These are phyloP conservation scores for Acrossocheilus fasciatus DNA, from an alignment of 2,797 vertebrate genomes.

Conservation along the genomic window DNA sequence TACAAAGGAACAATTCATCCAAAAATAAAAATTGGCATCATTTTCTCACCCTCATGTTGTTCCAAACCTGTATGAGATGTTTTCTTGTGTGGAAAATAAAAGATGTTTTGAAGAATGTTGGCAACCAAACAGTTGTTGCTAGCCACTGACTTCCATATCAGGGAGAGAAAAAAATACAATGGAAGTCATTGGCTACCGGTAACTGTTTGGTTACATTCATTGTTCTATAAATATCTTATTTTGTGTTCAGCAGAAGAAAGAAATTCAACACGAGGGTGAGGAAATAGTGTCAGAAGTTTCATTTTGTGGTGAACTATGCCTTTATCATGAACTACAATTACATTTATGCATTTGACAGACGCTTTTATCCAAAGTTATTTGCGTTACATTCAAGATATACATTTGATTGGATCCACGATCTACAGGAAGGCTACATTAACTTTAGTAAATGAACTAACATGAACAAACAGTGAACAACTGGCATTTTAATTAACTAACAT, in stretches of 20 bases:
- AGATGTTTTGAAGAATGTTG: background rate
- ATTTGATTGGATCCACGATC: background rate
- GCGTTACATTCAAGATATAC: background rate
- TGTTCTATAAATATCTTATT: background rate
- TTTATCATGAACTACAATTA: background rate
- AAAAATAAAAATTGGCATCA: background rate
- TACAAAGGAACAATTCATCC: background rate
- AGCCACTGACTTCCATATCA: too few relatives aligned
- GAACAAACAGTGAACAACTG: background rate
- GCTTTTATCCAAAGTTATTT: background rate
- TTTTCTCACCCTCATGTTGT: background rate
- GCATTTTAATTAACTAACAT: background rate
- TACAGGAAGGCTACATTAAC: background rate
- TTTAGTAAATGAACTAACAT: background rate
- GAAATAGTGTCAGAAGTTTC: background rate
- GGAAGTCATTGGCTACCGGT: too few relatives aligned
- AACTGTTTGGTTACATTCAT: too few relatives aligned
- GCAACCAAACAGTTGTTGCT: too few relatives aligned
- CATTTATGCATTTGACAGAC: background rate
- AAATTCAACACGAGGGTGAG: background rate
- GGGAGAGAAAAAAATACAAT: too few relatives aligned
- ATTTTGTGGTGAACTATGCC: background rate
- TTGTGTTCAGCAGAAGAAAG: background rate
- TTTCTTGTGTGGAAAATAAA: background rate
- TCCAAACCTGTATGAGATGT: background rate